Percentiles rank a stretch among this genome's conserved stretches.
These are phyloP conservation scores for Argyrosomus regius DNA, from an alignment of 2,797 vertebrate genomes.

Conservation along the genomic window DNA sequence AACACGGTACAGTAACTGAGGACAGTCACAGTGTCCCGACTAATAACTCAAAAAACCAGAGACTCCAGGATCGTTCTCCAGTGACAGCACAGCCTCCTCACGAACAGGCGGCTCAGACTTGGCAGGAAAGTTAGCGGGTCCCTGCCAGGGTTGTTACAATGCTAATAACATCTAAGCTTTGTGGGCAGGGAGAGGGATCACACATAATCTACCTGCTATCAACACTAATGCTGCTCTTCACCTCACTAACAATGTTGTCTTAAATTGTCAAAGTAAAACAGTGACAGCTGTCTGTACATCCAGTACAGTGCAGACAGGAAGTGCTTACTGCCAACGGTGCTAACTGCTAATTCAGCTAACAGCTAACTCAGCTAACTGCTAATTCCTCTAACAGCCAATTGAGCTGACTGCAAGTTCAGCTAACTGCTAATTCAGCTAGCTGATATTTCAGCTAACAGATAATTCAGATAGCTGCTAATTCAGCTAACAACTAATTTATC, in stretches of 20 bases:
- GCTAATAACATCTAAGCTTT: slow-evolving; percentile 60
- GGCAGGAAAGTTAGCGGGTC: slow-evolving; percentile 25
- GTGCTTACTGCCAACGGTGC: too few relatives aligned
- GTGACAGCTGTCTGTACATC: too few relatives aligned
- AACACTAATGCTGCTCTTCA: slow-evolving; percentile 22
- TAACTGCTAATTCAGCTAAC: too few relatives aligned
- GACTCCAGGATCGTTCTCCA: neutral
- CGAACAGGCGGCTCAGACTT: slow-evolving; percentile 27
- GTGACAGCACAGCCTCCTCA: slow-evolving; percentile 16
- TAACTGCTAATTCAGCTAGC: too few relatives aligned
- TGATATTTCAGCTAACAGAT: too few relatives aligned
- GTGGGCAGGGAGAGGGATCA: slow-evolving; percentile 23
- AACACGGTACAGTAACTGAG: neutral
- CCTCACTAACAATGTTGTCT: neutral
- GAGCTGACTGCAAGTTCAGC: too few relatives aligned
- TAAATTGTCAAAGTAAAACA: too few relatives aligned
- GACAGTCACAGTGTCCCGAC: neutral
- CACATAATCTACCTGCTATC: slow-evolving; percentile 36
- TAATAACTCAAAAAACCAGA: slow-evolving; percentile 3
- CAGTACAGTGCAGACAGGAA: too few relatives aligned
- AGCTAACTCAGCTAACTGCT: too few relatives aligned
- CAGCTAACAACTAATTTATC: too few relatives aligned
- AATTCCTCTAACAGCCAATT: too few relatives aligned
- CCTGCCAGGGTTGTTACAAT: slow-evolving; percentile 57
- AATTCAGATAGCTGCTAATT: too few relatives aligned